Base-by-base conservation (phyloP, 2,888 invertebrate genomes). In the Hydrotaea cyrtoneurina region DNA sequence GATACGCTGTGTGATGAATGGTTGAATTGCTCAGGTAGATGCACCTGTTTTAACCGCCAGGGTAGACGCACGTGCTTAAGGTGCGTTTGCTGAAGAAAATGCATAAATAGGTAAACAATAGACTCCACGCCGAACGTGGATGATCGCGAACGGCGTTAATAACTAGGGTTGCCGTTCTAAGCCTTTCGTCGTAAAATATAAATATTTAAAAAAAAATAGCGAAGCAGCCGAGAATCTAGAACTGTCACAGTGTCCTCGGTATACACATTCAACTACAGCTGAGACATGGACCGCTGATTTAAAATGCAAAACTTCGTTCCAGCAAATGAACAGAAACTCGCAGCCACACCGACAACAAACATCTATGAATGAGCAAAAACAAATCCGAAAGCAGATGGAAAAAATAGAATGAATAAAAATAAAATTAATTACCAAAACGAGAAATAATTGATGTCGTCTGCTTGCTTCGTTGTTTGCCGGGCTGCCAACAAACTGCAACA, bases 381-480 rank as follows among this genome's bases (percentile, higher is more conserved):
- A 39, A 21, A 64, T 36, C 36, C 66, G 55, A 31, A 31, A 31
- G 31, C 31, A 31, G 31, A 31, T 31, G 31, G 31, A 31, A 31
- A 31, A 31, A 78, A 26, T 43, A 59, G 15, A 77, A 66, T 23
- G 46, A 76, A 71, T 78, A 64, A 72, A 73, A 78, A 78, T 78
- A 64, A 73, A 78, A 78, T 78, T 78, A 73, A 73, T 78, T 78
- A 78, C 78, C 72, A 78, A 78, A 78, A 78, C 72, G 78, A 78
- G 26, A 78, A 73, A 78, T 78, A 78, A 78, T 78, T 78, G 78
- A 50, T 62, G 78, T 72, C 78, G 72, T 78, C 72, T 78, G 78
- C 46, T 72, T 55, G 62, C 72, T 72, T 72, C 31, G 36, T 31
- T 36, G 62, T 62, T 64, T 72, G 59, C 36, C 62, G 23, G 23